Percentiles rank a stretch among this genome's conserved stretches.
phyloP scores from a whole-genome alignment of 2,888 invertebrate genomes.

The Diplolepis rosae region DNA sequence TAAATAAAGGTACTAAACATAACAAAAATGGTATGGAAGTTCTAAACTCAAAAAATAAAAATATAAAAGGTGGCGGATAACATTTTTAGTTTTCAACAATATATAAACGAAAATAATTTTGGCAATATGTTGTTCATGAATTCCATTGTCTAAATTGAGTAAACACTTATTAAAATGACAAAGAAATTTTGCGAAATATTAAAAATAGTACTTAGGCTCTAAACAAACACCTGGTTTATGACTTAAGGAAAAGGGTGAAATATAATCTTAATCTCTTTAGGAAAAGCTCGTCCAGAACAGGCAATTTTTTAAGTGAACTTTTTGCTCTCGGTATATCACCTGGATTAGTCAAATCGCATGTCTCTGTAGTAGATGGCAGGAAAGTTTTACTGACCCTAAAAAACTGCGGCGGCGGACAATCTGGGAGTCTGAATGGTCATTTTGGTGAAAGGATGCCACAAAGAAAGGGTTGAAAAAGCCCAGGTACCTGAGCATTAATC shows the following conservation, averaged over 20 bases:
- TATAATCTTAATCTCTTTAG: not conserved
- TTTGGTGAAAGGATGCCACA: conserved; percentile 37
- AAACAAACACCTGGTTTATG: not conserved
- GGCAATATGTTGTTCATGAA: too few species aligned
- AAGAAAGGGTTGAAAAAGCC: conserved; percentile 56
- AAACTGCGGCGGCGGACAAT: conserved; percentile 48
- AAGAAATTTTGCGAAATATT: too few species aligned
- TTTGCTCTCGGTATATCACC: not conserved
- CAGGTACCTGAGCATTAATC: conserved; percentile 56
- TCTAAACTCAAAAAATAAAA: too few species aligned
- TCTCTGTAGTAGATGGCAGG: not conserved
- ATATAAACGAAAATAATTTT: too few species aligned
- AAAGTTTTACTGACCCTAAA: conserved; percentile 39
- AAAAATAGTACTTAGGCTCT: too few species aligned
- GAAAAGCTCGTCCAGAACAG: not conserved
- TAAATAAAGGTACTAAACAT: too few species aligned
- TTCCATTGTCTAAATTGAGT: too few species aligned
- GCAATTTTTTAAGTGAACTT: not conserved
- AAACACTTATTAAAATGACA: too few species aligned
- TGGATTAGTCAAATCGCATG: not conserved
- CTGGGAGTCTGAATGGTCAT: conserved; percentile 39
- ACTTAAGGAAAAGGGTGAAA: not conserved
- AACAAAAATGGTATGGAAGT: too few species aligned
- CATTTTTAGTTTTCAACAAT: too few species aligned
- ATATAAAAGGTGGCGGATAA: too few species aligned